These are phyloP conservation scores for Mormyrus lacerda DNA, from an alignment of 2,113 vertebrate genomes.

Conservation along the genomic window DNA sequence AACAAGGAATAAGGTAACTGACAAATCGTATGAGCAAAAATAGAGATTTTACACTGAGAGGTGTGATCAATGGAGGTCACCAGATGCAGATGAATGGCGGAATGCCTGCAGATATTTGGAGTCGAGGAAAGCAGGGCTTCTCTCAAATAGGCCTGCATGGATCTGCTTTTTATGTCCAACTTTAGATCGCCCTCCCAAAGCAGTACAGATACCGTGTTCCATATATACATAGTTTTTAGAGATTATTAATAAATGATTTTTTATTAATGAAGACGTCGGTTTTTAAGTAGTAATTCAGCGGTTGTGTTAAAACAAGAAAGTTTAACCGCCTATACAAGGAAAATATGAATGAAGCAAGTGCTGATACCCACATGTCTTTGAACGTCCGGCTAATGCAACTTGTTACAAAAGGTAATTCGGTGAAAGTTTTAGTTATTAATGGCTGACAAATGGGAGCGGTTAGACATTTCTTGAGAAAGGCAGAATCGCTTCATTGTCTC, in stretches of 20 bases:
- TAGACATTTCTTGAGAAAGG: not conserved
- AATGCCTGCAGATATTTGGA: not conserved
- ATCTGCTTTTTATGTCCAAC: not conserved
- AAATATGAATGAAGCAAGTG: not conserved
- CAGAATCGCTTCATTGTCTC: not conserved
- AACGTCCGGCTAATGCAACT: not conserved
- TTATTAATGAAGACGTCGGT: not conserved
- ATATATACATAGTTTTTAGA: not conserved
- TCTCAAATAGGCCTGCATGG: not conserved
- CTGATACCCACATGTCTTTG: not conserved
- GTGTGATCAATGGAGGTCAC: constrained; percentile 2
- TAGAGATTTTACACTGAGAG: not conserved
- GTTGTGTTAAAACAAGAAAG: not conserved
- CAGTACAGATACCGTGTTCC: not conserved
- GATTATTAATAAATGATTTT: no score
- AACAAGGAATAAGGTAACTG: not conserved
- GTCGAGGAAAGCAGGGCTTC: not conserved
- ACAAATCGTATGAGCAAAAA: not conserved
- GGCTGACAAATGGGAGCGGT: not conserved
- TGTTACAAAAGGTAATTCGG: not conserved
- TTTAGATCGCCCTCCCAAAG: not conserved
- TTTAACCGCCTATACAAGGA: not conserved
- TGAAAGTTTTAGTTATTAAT: not conserved
- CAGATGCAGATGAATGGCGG: not conserved
- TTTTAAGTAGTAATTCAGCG: not conserved